Conservation (phyloP, 2,113 vertebrate genomes). For the Passer montanus region DNA sequence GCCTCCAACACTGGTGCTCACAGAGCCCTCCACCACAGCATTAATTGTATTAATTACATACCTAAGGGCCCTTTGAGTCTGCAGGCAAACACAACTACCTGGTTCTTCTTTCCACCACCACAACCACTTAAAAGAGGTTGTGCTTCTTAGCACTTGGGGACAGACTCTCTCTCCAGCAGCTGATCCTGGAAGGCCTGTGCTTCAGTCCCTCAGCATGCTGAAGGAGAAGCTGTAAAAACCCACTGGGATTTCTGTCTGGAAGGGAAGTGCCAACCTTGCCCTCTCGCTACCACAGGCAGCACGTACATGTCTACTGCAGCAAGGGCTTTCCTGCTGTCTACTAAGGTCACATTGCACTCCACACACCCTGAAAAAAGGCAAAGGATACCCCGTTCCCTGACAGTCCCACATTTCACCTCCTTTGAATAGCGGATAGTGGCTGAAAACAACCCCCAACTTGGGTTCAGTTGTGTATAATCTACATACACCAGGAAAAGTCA, state of each 20-base stretch:
- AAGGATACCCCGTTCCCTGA: background rate
- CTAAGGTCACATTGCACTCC: background rate
- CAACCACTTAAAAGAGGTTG: background rate
- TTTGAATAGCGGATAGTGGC: background rate
- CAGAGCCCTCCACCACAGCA: background rate
- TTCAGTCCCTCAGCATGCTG: background rate
- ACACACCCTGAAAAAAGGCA: background rate
- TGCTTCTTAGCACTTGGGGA: background rate
- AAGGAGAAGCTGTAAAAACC: background rate
- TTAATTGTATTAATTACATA: background rate
- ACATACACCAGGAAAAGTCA: background rate
- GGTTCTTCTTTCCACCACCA: accelerated
- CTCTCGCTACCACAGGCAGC: background rate
- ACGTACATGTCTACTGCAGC: accelerated
- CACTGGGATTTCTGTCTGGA: background rate
- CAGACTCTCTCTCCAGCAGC: background rate
- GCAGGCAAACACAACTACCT: background rate
- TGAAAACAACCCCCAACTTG: background rate
- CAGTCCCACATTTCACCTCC: background rate
- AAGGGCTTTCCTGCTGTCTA: background rate
- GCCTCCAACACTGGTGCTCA: background rate
- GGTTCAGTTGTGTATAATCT: background rate
- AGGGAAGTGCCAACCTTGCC: background rate
- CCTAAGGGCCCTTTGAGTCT: background rate
- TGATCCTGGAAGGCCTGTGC: background rate